These are phyloP conservation scores for Epinephelus moara DNA, from an alignment of 2,113 vertebrate species.

Conservation along the genomic window DNA sequence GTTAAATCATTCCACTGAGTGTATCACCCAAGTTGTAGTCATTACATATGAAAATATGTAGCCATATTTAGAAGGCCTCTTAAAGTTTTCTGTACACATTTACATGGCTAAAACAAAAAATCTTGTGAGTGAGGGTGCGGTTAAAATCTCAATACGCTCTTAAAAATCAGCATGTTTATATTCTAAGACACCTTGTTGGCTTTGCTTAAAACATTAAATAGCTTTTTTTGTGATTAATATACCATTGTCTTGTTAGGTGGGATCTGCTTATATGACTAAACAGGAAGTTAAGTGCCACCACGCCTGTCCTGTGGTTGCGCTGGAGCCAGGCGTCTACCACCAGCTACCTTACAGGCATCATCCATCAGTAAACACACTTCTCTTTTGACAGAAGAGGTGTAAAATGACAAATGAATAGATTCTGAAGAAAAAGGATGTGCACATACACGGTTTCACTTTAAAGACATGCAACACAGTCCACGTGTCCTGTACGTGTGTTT, in stretches of 20 bases:
- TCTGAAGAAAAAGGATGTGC: slow-evolving; percentile 31
- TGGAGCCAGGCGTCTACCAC: slow-evolving; percentile 38
- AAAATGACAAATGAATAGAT: slow-evolving; percentile 35
- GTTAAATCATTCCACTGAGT: slow-evolving; percentile 33
- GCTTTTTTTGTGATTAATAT: slow-evolving; percentile 38
- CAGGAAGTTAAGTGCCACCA: slow-evolving; percentile 76
- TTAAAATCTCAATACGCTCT: slow-evolving; percentile 52
- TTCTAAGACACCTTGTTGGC: slow-evolving; percentile 57
- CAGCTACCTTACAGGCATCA: slow-evolving; percentile 59
- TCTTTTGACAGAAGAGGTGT: slow-evolving; percentile 7
- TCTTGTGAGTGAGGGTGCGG: slow-evolving; percentile 40
- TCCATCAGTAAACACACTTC: slow-evolving; percentile 27
- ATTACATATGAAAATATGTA: slow-evolving; percentile 64
- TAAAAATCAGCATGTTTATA: slow-evolving; percentile 46
- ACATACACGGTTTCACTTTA: slow-evolving; percentile 30
- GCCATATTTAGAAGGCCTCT: slow-evolving; percentile 60
- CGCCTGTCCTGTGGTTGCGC: slow-evolving; percentile 62
- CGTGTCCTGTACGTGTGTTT: slow-evolving; percentile 12
- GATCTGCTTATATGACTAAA: slow-evolving; percentile 49
- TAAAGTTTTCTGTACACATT: slow-evolving; percentile 66
- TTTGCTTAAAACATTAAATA: slow-evolving; percentile 33
- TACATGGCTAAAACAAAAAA: slow-evolving; percentile 55
- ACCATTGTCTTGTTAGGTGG: slow-evolving; percentile 29
- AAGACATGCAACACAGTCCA: slow-evolving; percentile 36
- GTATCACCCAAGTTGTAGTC: slow-evolving; percentile 31